Percentiles rank a stretch among this genome's conserved stretches.
Evolutionary conservation across 2,888 invertebrate species (phyloP).

Genomic region (Andricus curvator): DNA sequence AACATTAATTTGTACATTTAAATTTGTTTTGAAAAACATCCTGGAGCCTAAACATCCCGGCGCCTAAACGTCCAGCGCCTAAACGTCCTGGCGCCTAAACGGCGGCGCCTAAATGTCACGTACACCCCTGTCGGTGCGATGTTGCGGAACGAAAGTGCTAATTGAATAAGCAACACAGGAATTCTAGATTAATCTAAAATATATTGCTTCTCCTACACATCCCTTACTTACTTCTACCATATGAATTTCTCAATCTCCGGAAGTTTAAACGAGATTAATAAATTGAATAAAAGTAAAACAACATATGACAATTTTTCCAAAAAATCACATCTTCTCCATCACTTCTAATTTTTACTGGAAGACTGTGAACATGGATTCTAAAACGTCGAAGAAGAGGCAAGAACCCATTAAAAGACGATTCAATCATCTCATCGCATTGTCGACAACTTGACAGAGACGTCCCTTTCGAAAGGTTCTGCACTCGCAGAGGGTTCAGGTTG

Average conservation of each 20-base stretch:
- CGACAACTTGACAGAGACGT: constrained; percentile 51
- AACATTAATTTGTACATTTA: too few relatives aligned
- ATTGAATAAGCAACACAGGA: too few relatives aligned
- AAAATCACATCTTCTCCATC: neutral
- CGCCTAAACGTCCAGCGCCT: too few relatives aligned
- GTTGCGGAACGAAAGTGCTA: neutral
- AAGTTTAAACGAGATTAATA: neutral
- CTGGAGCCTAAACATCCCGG: too few relatives aligned
- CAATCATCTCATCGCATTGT: constrained; percentile 52
- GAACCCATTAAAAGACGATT: constrained; percentile 42
- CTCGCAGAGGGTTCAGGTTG: neutral
- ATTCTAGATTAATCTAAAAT: too few relatives aligned
- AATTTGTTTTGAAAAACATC: too few relatives aligned
- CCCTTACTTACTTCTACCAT: too few relatives aligned
- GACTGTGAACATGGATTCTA: neutral
- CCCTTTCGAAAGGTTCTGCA: constrained; percentile 15
- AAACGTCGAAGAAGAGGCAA: constrained; percentile 9
- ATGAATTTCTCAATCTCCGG: too few relatives aligned
- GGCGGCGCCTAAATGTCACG: too few relatives aligned
- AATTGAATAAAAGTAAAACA: neutral
- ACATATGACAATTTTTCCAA: neutral
- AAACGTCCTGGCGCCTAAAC: too few relatives aligned
- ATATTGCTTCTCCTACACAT: too few relatives aligned
- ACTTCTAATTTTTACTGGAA: neutral
- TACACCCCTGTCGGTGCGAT: too few relatives aligned